phyloP scores from a whole-genome alignment of 2,797 vertebrate genomes.

The Fistularia tabacaria region DNA sequence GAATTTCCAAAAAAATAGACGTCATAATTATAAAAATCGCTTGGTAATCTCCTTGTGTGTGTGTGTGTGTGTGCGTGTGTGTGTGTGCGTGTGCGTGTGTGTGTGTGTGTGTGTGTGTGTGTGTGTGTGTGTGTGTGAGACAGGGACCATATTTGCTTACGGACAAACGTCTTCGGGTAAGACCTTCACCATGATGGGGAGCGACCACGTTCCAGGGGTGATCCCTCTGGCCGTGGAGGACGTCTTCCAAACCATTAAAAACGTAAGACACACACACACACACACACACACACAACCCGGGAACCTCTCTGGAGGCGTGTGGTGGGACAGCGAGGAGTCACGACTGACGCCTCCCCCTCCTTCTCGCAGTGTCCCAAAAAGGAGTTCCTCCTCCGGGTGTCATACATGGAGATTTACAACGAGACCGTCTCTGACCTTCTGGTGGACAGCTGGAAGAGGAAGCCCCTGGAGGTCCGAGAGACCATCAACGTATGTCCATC shows the following conservation, averaged over 20 bases:
- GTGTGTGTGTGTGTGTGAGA: background rate
- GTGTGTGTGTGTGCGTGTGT: too few species aligned
- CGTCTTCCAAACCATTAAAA: conserved; percentile 87
- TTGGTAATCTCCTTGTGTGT: too few species aligned
- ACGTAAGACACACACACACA: conserved; percentile 62
- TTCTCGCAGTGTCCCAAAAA: conserved; percentile 82
- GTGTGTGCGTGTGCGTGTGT: too few species aligned
- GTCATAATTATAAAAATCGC: too few species aligned
- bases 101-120: too few species aligned
- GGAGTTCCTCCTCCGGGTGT: conserved; percentile 93
- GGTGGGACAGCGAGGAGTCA: background rate
- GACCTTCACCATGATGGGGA: conserved; percentile 96
- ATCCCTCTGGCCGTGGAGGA: conserved; percentile 89
- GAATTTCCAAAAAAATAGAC: too few species aligned
- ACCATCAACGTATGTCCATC: conserved; percentile 80
- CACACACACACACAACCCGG: too few species aligned
- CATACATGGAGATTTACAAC: conserved; percentile 99
- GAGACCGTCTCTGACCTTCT: conserved; percentile 92
- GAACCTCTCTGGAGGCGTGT: too few species aligned
- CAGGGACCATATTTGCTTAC: conserved; percentile 96
- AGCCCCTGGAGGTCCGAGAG: conserved; percentile 90
- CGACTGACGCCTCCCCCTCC: conserved; percentile 4
- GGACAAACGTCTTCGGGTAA: conserved; percentile 96
- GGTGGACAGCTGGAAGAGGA: conserved; percentile 86
- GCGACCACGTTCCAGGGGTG: conserved; percentile 75